These are phyloP conservation scores for Thaleichthys pacificus DNA, from an alignment of 2,797 vertebrate species.

Conservation along the genomic window DNA sequence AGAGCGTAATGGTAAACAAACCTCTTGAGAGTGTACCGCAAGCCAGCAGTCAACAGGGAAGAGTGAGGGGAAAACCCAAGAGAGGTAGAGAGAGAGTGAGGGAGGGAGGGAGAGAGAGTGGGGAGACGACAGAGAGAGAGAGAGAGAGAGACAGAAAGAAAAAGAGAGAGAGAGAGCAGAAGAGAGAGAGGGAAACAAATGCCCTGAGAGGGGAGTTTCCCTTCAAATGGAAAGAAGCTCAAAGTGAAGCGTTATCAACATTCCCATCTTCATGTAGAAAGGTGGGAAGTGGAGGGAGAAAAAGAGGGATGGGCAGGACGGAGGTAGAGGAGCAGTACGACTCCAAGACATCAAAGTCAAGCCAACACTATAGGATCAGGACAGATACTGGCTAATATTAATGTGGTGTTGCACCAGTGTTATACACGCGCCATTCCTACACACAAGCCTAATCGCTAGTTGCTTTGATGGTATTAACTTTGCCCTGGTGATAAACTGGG, in stretches of 20 bases:
- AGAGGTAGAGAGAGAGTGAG: constrained; percentile 38
- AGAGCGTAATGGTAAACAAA: constrained; percentile 48
- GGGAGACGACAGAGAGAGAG: constrained; percentile 19
- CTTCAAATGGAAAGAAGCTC: constrained; percentile 38
- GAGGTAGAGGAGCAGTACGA: constrained; percentile 35
- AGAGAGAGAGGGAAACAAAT: not conserved
- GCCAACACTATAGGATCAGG: constrained; percentile 54
- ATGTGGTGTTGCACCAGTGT: constrained; percentile 55
- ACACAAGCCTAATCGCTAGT: constrained; percentile 48
- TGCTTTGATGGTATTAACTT: constrained; percentile 64
- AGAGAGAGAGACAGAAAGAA: constrained; percentile 38
- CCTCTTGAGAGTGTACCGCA: constrained; percentile 35
- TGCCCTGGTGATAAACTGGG: constrained; percentile 47
- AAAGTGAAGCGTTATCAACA: constrained; percentile 53
- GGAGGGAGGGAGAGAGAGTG: constrained; percentile 15
- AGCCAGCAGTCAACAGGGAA: constrained; percentile 32
- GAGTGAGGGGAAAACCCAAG: constrained; percentile 3
- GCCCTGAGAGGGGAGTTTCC: constrained; percentile 21
- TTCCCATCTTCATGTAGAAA: constrained; percentile 42
- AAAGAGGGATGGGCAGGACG: not conserved
- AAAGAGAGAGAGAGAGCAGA: not conserved
- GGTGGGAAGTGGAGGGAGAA: constrained; percentile 19
- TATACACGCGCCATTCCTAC: constrained; percentile 44
- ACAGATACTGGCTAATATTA: constrained; percentile 48
- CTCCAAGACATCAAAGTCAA: constrained; percentile 61